Conservation (phyloP, 2,888 invertebrate species). For the Altica lythri region DNA sequence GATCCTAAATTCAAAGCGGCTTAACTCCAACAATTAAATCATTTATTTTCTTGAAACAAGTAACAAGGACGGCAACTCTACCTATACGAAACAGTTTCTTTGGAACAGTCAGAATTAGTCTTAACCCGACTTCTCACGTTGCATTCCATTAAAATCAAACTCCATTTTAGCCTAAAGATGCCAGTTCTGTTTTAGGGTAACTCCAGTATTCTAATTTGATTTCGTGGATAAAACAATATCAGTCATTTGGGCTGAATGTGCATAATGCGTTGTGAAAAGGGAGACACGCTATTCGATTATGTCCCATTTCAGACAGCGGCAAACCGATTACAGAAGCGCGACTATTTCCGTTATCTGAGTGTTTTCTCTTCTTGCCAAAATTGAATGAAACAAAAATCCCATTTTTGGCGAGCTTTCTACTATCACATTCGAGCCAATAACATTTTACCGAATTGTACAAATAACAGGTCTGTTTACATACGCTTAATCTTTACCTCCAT, state of each 20-base stretch:
- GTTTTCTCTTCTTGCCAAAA: not conserved
- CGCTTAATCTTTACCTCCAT: no score
- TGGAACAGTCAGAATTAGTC: slow-evolving; percentile 1
- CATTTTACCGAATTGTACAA: no score
- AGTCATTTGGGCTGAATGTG: slow-evolving; percentile 23
- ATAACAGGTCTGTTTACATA: no score
- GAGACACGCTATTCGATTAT: slow-evolving; percentile 12
- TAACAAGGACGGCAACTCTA: not conserved
- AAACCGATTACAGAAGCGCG: not conserved
- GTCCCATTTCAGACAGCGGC: not conserved
- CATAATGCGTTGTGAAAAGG: slow-evolving; percentile 25
- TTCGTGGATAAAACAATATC: slow-evolving; percentile 27
- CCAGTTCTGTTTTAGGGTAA: slow-evolving; percentile 15
- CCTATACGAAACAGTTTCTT: slow-evolving; percentile 3
- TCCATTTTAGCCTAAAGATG: not conserved
- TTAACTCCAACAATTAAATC: slow-evolving; percentile 9
- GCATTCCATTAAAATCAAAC: slow-evolving; percentile 10
- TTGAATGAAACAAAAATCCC: not conserved
- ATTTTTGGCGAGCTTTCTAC: not conserved
- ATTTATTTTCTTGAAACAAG: no score
- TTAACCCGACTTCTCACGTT: slow-evolving; percentile 1
- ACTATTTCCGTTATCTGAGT: slow-evolving; percentile 2
- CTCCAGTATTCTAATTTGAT: slow-evolving; percentile 23
- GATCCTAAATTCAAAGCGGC: slow-evolving; percentile 1
- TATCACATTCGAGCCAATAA: not conserved